Conservation (phyloP, 2,113 vertebrate genomes). For the Litocranius walleri region DNA sequence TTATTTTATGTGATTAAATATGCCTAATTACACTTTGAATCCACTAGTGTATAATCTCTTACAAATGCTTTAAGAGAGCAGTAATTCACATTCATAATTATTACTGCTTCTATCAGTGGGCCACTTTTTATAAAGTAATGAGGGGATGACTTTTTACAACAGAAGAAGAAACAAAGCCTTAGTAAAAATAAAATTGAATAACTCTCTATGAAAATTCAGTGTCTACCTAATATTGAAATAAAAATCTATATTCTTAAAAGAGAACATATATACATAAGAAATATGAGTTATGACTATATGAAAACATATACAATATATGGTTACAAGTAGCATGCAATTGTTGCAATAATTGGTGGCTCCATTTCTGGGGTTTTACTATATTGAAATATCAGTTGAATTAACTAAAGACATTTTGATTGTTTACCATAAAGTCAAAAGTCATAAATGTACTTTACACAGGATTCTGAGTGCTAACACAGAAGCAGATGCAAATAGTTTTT, state of each 20-base stretch:
- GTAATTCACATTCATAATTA: constrained; percentile 72
- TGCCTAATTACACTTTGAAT: constrained; percentile 66
- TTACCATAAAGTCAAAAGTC: not conserved
- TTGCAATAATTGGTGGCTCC: not conserved
- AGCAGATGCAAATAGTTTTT: not conserved
- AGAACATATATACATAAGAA: not conserved
- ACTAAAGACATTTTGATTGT: constrained; percentile 49
- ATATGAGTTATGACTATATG: not conserved
- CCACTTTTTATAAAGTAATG: constrained; percentile 42
- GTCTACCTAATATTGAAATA: not conserved
- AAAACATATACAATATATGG: not conserved
- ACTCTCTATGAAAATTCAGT: not conserved
- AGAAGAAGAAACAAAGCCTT: constrained; percentile 13
- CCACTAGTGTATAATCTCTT: constrained; percentile 68
- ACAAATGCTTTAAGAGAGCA: constrained; percentile 71
- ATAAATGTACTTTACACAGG: not conserved
- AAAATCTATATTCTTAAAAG: not conserved
- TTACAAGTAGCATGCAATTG: not conserved
- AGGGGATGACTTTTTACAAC: constrained; percentile 22
- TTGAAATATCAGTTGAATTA: constrained; percentile 64
- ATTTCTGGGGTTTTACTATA: not conserved
- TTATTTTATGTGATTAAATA: constrained; percentile 74
- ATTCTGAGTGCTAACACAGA: constrained; percentile 50
- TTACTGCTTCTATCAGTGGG: constrained; percentile 63
- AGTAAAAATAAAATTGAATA: not conserved